A percentile compares a stretch with the other conserved stretches of the same genome.
These are phyloP conservation scores for Lithophane semibrunnea DNA, from an alignment of 2,888 invertebrate species.

Conservation along the genomic window DNA sequence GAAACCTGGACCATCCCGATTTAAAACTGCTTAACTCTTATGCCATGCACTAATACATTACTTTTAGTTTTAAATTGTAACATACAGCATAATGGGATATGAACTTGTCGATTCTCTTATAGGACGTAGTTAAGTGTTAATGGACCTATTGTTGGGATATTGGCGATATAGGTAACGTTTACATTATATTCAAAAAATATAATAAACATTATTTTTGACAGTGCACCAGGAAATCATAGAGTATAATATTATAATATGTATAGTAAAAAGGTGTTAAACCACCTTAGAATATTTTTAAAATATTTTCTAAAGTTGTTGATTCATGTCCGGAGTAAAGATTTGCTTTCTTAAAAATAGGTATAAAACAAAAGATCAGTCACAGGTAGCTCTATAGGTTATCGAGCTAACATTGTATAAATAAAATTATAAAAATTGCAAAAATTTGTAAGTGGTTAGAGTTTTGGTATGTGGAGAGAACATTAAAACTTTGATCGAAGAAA, in stretches of 20 bases:
- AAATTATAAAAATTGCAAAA: slow-evolving; percentile 88
- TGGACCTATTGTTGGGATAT: slow-evolving; percentile 77
- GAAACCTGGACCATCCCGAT: slow-evolving; percentile 80
- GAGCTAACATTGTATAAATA: slow-evolving; percentile 87
- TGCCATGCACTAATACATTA: slow-evolving; percentile 69
- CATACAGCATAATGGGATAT: slow-evolving; percentile 77
- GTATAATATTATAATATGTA: slow-evolving; percentile 71
- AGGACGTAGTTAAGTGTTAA: slow-evolving; percentile 79
- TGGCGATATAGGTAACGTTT: slow-evolving; percentile 73
- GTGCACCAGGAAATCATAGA: slow-evolving; percentile 74
- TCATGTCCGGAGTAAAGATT: slow-evolving; percentile 78
- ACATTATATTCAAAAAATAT: slow-evolving; percentile 72
- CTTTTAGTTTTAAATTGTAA: slow-evolving; percentile 75
- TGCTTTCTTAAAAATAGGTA: slow-evolving; percentile 85
- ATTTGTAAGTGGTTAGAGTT: slow-evolving; percentile 83
- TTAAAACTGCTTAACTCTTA: slow-evolving; percentile 74
- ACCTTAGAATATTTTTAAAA: slow-evolving; percentile 82
- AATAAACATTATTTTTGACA: slow-evolving; percentile 79
- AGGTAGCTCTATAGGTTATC: slow-evolving; percentile 82
- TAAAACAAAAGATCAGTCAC: slow-evolving; percentile 84
- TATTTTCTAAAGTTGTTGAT: slow-evolving; percentile 85
- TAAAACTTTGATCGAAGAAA: slow-evolving; percentile 84
- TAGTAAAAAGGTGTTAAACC: slow-evolving; percentile 75
- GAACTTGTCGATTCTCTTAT: slow-evolving; percentile 73
- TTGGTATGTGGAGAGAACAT: slow-evolving; percentile 78